Percentiles rank a stretch among this genome's conserved stretches.
Conservation (phyloP, 2,888 invertebrate species). For the Celastrina argiolus region DNA sequence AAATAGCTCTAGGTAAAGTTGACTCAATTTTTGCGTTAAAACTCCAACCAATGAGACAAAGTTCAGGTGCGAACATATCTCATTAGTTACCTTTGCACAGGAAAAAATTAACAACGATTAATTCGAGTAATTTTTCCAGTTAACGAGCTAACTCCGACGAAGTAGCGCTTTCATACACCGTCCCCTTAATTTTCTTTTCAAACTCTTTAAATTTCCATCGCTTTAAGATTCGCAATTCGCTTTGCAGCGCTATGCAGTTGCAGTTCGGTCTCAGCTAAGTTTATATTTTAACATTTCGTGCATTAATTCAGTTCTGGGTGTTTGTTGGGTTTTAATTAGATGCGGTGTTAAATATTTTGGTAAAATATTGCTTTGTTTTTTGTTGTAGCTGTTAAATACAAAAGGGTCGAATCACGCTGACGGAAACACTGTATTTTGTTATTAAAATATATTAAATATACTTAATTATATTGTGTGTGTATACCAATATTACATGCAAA, state of each 20-base stretch:
- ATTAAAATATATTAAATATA: too few species aligned
- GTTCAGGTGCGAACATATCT: slow-evolving; percentile 43
- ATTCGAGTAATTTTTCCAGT: slow-evolving; percentile 62
- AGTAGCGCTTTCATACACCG: slow-evolving; percentile 48
- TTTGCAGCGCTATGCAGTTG: slow-evolving; percentile 41
- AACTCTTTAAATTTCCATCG: slow-evolving; percentile 66
- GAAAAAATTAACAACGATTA: slow-evolving; percentile 55
- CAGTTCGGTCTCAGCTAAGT: slow-evolving; percentile 34
- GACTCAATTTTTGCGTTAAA: too few species aligned
- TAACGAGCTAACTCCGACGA: slow-evolving; percentile 65
- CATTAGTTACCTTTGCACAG: slow-evolving; percentile 58
- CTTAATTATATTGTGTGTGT: too few species aligned
- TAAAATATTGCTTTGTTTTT: background rate
- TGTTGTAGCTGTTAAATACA: background rate
- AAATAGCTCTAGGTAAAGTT: too few species aligned
- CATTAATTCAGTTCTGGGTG: slow-evolving; percentile 18
- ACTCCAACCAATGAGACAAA: background rate
- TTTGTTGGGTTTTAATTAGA: slow-evolving; percentile 19
- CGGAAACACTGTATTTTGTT: too few species aligned
- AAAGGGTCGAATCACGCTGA: too few species aligned
- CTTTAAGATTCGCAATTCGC: slow-evolving; percentile 53
- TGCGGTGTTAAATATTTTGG: background rate
- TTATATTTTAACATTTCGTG: slow-evolving; percentile 23
- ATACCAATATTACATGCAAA: too few species aligned
- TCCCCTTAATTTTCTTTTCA: slow-evolving; percentile 66